phyloP scores from a whole-genome alignment of 2,888 invertebrate genomes.

The Archips crataeganus region DNA sequence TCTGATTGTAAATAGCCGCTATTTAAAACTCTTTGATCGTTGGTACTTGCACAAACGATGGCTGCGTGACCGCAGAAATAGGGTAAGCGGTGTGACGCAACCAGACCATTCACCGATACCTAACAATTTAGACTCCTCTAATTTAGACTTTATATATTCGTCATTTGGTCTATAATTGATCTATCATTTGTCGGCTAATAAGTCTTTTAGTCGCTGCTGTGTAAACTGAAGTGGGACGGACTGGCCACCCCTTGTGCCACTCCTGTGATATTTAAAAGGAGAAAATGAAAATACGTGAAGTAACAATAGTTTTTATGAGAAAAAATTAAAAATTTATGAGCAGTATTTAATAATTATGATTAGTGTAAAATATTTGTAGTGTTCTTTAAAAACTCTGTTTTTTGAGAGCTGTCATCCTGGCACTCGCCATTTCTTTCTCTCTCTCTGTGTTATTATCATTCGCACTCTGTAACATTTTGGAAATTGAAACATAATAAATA shows the following conservation, averaged over 20 bases:
- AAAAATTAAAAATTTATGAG: too few species aligned
- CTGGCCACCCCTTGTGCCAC: constrained; percentile 4
- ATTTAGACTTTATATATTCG: constrained; percentile 4
- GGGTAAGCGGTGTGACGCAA: constrained; percentile 59
- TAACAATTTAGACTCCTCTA: background rate
- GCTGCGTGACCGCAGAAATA: constrained; percentile 60
- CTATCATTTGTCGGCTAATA: background rate
- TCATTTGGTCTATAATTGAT: background rate
- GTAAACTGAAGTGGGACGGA: background rate
- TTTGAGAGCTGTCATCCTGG: too few species aligned
- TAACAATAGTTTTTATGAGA: background rate
- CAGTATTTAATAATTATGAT: too few species aligned
- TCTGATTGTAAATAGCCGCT: background rate
- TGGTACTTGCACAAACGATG: constrained; percentile 13
- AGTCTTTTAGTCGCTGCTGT: background rate
- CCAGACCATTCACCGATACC: constrained; percentile 18
- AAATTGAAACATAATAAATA: too few species aligned
- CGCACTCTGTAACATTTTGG: too few species aligned
- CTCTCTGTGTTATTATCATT: too few species aligned
- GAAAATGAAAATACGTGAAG: background rate
- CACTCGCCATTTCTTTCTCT: too few species aligned
- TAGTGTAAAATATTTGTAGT: too few species aligned
- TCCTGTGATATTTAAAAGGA: background rate
- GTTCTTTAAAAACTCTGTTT: too few species aligned
- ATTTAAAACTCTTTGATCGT: constrained; percentile 20